These are phyloP conservation scores for Cuniculus paca DNA, from an alignment of 2,797 vertebrate genomes.

Conservation along the genomic window DNA sequence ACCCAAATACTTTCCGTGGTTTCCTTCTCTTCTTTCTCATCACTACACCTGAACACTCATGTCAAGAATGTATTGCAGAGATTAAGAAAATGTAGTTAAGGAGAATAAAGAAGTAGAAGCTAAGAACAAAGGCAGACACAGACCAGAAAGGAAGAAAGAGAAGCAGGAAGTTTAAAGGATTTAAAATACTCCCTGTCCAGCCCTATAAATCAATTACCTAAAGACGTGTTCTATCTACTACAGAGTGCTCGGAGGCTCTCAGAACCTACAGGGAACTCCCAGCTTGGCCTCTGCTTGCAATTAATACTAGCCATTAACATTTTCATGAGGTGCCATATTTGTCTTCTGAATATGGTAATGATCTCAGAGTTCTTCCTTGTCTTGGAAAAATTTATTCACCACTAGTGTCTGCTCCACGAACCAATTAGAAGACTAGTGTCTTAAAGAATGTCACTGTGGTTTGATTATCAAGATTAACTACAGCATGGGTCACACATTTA, in stretches of 20 bases:
- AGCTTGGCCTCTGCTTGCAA: conserved; percentile 64
- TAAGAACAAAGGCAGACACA: not conserved
- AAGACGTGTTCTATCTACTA: not conserved
- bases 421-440: conserved; percentile 60
- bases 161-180: not conserved
- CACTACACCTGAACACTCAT: not conserved
- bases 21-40: not conserved
- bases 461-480: conserved; percentile 38
- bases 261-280: conserved; percentile 29
- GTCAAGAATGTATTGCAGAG: not conserved
- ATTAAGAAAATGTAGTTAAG: not conserved
- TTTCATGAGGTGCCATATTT: conserved; percentile 69
- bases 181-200: not conserved
- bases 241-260: not conserved
- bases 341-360: conserved; percentile 74
- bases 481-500: conserved; percentile 30
- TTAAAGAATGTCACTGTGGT: conserved; percentile 58
- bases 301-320: conserved; percentile 76
- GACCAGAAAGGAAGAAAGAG: not conserved
- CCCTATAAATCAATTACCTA: conserved; percentile 5
- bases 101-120: not conserved
- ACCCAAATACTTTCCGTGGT: not conserved
- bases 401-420: conserved; percentile 55
- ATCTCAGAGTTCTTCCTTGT: conserved; percentile 67
- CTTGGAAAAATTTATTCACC: conserved; percentile 72